A percentile compares a stretch with the other conserved stretches of the same genome.
These are phyloP conservation scores for Myrmecophaga tridactyla DNA, from an alignment of 2,113 vertebrate genomes.

Conservation along the genomic window DNA sequence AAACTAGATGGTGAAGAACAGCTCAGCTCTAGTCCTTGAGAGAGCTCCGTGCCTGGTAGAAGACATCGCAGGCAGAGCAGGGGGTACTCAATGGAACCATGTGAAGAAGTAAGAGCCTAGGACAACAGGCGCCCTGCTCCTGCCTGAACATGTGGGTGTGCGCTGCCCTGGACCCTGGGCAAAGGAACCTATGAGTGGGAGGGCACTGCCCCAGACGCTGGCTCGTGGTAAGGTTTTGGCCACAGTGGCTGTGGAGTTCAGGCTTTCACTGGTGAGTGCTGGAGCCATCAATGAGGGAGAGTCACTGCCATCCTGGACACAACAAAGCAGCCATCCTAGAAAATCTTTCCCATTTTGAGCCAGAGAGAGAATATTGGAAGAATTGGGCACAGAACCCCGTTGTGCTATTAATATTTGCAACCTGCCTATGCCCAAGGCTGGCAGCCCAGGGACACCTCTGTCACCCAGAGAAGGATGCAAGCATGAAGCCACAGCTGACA, in stretches of 20 bases:
- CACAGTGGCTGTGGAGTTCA: too few relatives aligned
- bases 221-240: rapidly evolving
- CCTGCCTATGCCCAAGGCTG: background rate
- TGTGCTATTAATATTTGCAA: background rate
- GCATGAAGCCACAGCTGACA: background rate
- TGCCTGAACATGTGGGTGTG: background rate
- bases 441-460: background rate
- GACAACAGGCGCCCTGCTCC: background rate
- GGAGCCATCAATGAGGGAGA: background rate
- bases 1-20: background rate
- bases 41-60: background rate
- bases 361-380: background rate
- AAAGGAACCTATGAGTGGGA: background rate
- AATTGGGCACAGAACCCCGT: background rate
- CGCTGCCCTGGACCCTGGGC: background rate
- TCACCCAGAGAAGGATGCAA: background rate
- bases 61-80: background rate
- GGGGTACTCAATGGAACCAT: background rate
- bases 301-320: background rate
- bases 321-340: background rate
- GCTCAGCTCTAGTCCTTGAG: background rate
- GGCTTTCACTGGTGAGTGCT: background rate
- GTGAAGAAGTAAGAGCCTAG: background rate
- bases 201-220: background rate
- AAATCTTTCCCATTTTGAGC: background rate